A percentile compares a stretch with the other conserved stretches of the same genome.
Evolutionary conservation across 1,140 invertebrate genomes (phyloP).

Genomic region (Drosophila parabipectinata): DNA sequence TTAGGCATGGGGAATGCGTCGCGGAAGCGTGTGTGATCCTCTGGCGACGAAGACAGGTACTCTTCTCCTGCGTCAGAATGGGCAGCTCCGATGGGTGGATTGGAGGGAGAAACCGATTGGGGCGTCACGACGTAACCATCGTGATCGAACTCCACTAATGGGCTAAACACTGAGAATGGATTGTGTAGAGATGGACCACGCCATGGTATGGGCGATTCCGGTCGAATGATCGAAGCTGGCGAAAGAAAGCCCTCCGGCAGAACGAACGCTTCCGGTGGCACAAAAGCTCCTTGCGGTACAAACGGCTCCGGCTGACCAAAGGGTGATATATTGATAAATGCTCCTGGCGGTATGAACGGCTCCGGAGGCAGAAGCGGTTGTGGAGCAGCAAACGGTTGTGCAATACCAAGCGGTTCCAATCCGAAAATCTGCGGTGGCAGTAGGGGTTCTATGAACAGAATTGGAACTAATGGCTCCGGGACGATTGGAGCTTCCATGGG

Average conservation of each 20-base stretch:
- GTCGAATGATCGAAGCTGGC: not conserved
- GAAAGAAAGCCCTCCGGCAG: not conserved
- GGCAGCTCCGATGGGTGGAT: not conserved
- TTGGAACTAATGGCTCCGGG: too few species aligned
- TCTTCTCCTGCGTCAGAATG: not conserved
- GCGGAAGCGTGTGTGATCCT: not conserved
- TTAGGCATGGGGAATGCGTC: not conserved
- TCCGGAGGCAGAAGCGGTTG: too few species aligned
- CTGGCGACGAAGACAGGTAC: not conserved
- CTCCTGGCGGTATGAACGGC: too few species aligned
- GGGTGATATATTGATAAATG: not conserved
- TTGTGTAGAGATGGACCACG: not conserved
- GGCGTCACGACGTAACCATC: not conserved
- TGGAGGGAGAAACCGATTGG: not conserved
- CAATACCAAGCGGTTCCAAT: too few species aligned
- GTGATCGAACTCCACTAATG: not conserved
- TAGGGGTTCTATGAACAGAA: too few species aligned
- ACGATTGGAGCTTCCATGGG: too few species aligned
- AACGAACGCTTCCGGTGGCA: not conserved
- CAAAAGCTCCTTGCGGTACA: not conserved
- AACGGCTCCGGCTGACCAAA: not conserved
- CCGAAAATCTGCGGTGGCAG: too few species aligned
- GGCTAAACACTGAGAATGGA: not conserved
- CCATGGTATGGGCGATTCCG: not conserved
- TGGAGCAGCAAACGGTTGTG: too few species aligned